phyloP scores from a whole-genome alignment of 2,113 vertebrate genomes.

The Pterocles orientalis region DNA sequence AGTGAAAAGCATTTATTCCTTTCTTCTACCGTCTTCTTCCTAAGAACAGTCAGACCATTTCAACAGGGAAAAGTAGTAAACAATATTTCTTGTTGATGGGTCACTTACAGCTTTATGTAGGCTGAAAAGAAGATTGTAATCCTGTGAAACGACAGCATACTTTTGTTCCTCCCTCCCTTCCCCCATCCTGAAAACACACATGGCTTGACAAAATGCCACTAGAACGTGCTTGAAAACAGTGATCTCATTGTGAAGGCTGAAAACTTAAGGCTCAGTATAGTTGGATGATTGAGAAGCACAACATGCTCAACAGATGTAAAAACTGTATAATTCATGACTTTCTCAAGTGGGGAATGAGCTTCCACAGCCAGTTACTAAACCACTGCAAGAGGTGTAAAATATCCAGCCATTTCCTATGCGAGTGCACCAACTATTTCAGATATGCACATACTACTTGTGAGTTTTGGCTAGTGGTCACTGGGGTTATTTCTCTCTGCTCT shows the following conservation, averaged over 20 bases:
- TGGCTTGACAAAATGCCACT: slow-evolving; percentile 71
- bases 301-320: slow-evolving; percentile 82
- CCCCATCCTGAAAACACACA: slow-evolving; percentile 71
- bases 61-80: slow-evolving; percentile 24
- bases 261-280: slow-evolving; percentile 62
- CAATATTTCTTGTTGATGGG: slow-evolving; percentile 55
- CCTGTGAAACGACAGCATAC: slow-evolving; percentile 5
- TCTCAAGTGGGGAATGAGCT: slow-evolving; percentile 77
- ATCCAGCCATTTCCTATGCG: slow-evolving; percentile 85
- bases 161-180: slow-evolving; percentile 66
- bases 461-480: slow-evolving; percentile 61
- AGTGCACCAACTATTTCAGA: slow-evolving; percentile 84
- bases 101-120: slow-evolving; percentile 45
- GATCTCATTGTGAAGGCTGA: slow-evolving; percentile 76
- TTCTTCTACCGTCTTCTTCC: background rate
- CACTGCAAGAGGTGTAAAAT: slow-evolving; percentile 88
- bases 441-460: slow-evolving; percentile 74
- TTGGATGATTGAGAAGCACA: slow-evolving; percentile 80
- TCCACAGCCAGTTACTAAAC: slow-evolving; percentile 82
- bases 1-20: background rate
- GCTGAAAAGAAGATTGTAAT: slow-evolving; percentile 46
- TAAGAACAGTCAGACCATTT: background rate
- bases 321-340: slow-evolving; percentile 74
- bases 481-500: slow-evolving; percentile 12
- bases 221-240: slow-evolving; percentile 75